Base-by-base conservation (phyloP, 2,888 invertebrate species). In the Brassicogethes aeneus region DNA sequence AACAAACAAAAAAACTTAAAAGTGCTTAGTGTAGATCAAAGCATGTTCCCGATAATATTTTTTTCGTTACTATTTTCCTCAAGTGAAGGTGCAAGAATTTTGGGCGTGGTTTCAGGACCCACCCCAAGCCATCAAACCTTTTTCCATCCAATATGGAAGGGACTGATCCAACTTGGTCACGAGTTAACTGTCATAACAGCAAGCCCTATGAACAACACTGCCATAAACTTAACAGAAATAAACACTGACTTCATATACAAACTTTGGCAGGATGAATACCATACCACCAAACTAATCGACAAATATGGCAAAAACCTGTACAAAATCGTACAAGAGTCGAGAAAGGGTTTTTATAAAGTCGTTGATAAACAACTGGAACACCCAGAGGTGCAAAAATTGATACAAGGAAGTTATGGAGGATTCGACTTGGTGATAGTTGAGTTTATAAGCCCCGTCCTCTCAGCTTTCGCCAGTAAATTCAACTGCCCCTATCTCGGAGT, bases 71-170 rank as follows among this genome's bases (percentile, higher is more conserved):
- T n/a, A n/a, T n/a, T n/a, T n/a, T n/a, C n/a, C n/a, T n/a, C n/a
- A n/a, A n/a, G n/a, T n/a, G n/a, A n/a, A n/a, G 33, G 37, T 14
- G 51, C 53, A n/a, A 45, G 46, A 37, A 57, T 57, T 33, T 42
- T 57, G 35, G 54, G 42, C 3, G 43, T 54, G 5, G 45, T 51
- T 3, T 47, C 54, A 12, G 40, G 46, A 2, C 56, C 57, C 7
- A 53, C 51, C 2, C 56, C 46, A 42, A 74, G 73, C 46, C 74
- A 74, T 44, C 73, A 73, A 54, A 54, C 66, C 1, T 64, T 69
- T 2, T 72, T 61, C 57, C 60, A 64, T 16, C 63, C 66, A 3
- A 52, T 75, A 12, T 66, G 70, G 52, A 54, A 60, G 12, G 69
- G 66, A 29, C 51, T 76, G 32, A 63, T 65, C 0, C 52, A 59